Conservation (phyloP, 2,113 vertebrate genomes). For the Anoura caudifer region DNA sequence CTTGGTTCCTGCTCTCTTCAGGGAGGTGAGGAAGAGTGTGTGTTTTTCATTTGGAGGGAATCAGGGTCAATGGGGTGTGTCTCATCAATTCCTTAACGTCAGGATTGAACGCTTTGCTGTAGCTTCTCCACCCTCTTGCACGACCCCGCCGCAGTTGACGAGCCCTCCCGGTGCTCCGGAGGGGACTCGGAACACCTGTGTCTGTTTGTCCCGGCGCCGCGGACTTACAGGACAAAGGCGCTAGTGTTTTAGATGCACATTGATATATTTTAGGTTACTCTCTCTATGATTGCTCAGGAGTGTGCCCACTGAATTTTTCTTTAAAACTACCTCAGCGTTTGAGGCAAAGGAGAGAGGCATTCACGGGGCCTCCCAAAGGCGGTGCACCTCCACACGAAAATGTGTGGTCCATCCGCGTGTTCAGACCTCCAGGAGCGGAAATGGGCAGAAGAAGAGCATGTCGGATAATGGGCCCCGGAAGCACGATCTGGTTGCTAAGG, state of each 20-base stretch:
- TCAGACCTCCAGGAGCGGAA: neutral
- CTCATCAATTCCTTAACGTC: conserved; percentile 25
- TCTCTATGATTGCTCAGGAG: neutral
- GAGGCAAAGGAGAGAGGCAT: neutral
- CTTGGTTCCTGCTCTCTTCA: conserved; percentile 1
- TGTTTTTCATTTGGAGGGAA: neutral
- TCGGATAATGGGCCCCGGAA: neutral
- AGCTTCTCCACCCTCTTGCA: neutral
- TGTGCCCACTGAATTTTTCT: neutral
- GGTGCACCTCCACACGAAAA: neutral
- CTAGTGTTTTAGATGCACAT: neutral
- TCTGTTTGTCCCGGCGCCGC: neutral
- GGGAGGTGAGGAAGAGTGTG: neutral
- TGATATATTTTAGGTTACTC: neutral
- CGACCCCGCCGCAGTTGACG: neutral
- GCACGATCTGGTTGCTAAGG: neutral
- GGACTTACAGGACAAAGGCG: neutral
- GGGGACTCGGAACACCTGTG: neutral
- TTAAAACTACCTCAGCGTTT: neutral
- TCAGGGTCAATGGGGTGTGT: neutral
- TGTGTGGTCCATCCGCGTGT: neutral
- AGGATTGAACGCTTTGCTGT: neutral
- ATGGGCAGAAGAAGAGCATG: neutral
- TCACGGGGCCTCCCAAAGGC: neutral
- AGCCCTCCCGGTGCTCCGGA: neutral